Percentiles rank a stretch among this genome's conserved stretches.
These are phyloP conservation scores for Macropus fuliginosus DNA, from an alignment of 2,797 vertebrate genomes.

Conservation along the genomic window DNA sequence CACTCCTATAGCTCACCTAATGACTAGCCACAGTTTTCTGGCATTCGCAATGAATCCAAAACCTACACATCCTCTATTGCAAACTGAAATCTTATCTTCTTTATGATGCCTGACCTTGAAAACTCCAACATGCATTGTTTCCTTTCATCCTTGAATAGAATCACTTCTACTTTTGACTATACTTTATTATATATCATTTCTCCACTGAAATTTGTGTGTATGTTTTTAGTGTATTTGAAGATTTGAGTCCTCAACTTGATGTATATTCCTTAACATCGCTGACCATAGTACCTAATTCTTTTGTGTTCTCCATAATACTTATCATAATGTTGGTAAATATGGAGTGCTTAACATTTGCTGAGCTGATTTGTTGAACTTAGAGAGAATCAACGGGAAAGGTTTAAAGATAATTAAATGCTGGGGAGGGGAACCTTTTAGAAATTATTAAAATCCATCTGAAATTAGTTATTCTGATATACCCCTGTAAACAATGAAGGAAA, in stretches of 20 bases:
- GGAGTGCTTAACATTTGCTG: neutral
- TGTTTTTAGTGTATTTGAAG: neutral
- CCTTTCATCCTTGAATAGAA: neutral
- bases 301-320: neutral
- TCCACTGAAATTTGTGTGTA: neutral
- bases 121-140: neutral
- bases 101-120: neutral
- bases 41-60: neutral
- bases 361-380: neutral
- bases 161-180: neutral
- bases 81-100: neutral
- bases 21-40: neutral
- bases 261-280: neutral
- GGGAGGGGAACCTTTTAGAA: neutral
- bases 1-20: neutral
- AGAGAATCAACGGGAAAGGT: neutral
- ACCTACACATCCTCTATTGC: neutral
- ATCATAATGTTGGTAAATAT: neutral
- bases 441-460: neutral
- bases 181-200: neutral
- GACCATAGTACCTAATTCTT: neutral
- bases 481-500: neutral
- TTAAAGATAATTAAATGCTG: neutral
- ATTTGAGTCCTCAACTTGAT: neutral
- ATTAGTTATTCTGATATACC: neutral